phyloP scores from a whole-genome alignment of 2,113 vertebrate genomes.

The Pituophis catenifer region DNA sequence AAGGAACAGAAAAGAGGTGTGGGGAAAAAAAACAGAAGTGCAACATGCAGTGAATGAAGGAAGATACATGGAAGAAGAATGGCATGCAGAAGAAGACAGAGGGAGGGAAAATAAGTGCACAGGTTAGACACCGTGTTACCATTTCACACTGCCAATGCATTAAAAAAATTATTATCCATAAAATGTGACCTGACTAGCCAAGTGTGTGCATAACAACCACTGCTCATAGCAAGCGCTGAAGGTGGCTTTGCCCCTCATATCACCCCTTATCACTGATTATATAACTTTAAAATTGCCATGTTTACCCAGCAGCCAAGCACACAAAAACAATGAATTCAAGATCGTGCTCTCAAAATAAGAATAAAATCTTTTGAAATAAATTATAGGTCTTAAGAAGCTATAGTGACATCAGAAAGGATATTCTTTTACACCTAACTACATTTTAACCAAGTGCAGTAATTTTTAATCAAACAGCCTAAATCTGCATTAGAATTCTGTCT shows the following conservation, averaged over 20 bases:
- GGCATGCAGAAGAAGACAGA: slow-evolving; percentile 69
- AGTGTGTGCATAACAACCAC: slow-evolving; percentile 49
- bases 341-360: not conserved
- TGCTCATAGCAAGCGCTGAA: slow-evolving; percentile 48
- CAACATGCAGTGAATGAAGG: slow-evolving; percentile 80
- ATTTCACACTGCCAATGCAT: slow-evolving; percentile 66
- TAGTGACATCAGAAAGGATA: slow-evolving; percentile 30
- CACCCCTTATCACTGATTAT: not conserved
- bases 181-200: slow-evolving; percentile 47
- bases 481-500: slow-evolving; percentile 37
- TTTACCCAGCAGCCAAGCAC: not conserved
- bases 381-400: slow-evolving; percentile 38
- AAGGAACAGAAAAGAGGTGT: slow-evolving; percentile 42
- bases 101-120: slow-evolving; percentile 76
- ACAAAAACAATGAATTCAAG: not conserved
- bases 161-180: slow-evolving; percentile 50
- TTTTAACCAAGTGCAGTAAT: slow-evolving; percentile 42
- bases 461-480: slow-evolving; percentile 31
- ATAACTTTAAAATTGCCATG: not conserved
- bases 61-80: slow-evolving; percentile 29
- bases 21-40: slow-evolving; percentile 37
- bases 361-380: slow-evolving; percentile 17
- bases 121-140: slow-evolving; percentile 72
- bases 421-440: slow-evolving; percentile 41
- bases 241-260: not conserved